These are phyloP conservation scores for Charanyca ferruginea DNA, from an alignment of 2,888 invertebrate species.

Conservation along the genomic window DNA sequence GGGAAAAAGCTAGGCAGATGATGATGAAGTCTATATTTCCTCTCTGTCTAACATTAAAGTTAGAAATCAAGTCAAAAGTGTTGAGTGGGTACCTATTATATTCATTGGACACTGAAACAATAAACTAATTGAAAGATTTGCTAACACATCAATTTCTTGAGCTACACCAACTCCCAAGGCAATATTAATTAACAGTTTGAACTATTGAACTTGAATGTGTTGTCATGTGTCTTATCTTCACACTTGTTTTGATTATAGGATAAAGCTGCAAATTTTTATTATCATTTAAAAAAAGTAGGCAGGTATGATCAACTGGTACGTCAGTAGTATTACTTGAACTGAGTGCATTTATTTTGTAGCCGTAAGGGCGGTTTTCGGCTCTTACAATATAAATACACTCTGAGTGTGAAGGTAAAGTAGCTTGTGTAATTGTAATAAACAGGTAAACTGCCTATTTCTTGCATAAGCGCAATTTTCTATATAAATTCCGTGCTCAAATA, in stretches of 20 bases:
- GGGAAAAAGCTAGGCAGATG: no score
- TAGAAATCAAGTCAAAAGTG: background rate
- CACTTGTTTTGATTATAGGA: conserved; percentile 14
- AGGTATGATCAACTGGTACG: background rate
- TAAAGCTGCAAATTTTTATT: no score
- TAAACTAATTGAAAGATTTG: conserved; percentile 22
- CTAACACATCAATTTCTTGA: conserved; percentile 10
- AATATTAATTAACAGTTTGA: conserved; percentile 32
- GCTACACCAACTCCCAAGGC: conserved; percentile 8
- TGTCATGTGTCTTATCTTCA: conserved; percentile 16
- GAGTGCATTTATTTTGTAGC: no score
- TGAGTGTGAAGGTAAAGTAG: background rate
- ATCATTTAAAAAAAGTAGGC: no score
- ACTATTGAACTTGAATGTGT: conserved; percentile 29
- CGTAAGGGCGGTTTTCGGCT: no score
- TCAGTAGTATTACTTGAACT: background rate
- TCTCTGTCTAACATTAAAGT: background rate
- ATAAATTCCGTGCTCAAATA: no score
- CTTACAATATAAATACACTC: background rate
- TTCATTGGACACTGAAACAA: background rate
- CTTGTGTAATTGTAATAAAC: background rate
- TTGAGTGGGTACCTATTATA: conserved; percentile 8
- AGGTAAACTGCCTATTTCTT: no score
- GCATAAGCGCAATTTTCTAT: no score
- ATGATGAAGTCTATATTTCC: no score